Evolutionary conservation across 2,113 vertebrate genomes (phyloP).

Genomic region (Todiramphus saurophagus): DNA sequence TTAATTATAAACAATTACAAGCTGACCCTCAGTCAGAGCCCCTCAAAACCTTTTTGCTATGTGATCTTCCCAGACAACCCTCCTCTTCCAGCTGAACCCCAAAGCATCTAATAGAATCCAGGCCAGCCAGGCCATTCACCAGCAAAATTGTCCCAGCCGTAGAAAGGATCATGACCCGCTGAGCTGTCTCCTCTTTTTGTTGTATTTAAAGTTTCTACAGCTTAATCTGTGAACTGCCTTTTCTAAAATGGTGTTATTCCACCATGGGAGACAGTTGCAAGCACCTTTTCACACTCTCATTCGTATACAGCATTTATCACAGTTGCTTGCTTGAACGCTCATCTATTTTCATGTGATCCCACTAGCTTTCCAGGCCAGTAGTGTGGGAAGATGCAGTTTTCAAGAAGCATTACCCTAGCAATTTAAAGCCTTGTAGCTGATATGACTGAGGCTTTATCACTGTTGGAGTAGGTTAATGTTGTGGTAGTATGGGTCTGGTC

Average conservation of each 20-base stretch:
- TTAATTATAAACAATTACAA: slow-evolving; percentile 12
- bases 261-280: neutral
- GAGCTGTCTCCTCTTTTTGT: neutral
- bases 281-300: neutral
- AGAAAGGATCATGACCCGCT: neutral
- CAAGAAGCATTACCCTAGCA: neutral
- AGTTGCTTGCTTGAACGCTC: neutral
- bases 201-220: neutral
- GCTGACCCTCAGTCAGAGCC: neutral
- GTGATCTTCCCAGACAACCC: neutral
- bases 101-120: neutral
- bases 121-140: neutral
- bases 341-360: slow-evolving; percentile 43
- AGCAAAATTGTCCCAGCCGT: neutral
- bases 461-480: neutral
- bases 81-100: neutral
- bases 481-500: neutral
- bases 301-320: neutral
- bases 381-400: slow-evolving; percentile 18
- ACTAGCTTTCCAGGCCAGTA: slow-evolving; percentile 26
- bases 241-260: neutral
- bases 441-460: neutral
- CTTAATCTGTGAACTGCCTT: neutral
- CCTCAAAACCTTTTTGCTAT: neutral
- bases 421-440: neutral